Conservation (phyloP, 2,797 vertebrate species). For the Chelon labrosus region DNA sequence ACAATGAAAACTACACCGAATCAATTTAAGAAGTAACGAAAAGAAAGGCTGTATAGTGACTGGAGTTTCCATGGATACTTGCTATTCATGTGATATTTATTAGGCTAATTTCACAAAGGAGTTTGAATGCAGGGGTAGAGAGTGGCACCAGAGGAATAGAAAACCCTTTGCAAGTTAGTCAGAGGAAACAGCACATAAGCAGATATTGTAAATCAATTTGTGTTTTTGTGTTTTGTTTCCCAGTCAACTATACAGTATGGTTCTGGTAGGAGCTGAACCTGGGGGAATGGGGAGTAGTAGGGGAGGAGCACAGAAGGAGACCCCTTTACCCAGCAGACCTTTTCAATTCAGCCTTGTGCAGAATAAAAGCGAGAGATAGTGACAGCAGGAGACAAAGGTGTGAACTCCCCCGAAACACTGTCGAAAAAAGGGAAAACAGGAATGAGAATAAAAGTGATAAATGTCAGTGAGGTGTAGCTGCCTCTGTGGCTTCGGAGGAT, state of each 20-base stretch:
- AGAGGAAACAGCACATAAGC: conserved; percentile 3
- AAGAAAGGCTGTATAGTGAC: conserved; percentile 9
- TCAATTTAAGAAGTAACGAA: conserved; percentile 29
- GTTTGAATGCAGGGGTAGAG: conserved; percentile 4
- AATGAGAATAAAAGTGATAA: conserved; percentile 74
- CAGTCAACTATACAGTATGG: background rate
- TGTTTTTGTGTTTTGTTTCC: conserved; percentile 7
- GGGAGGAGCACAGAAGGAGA: conserved; percentile 22
- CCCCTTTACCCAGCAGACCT: conserved; percentile 47
- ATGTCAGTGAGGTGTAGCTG: conserved; percentile 71
- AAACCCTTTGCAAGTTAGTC: background rate
- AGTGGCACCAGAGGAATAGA: background rate
- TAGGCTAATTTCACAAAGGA: conserved; percentile 19
- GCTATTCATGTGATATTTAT: conserved; percentile 29
- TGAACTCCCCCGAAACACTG: conserved; percentile 64
- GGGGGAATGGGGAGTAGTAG: conserved; percentile 5
- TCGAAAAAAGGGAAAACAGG: conserved; percentile 68
- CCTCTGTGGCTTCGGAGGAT: conserved; percentile 45
- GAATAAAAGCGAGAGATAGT: conserved; percentile 60
- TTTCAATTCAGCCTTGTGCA: conserved; percentile 64
- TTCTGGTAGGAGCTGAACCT: conserved; percentile 12
- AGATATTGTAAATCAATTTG: conserved; percentile 25
- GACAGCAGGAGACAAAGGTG: conserved; percentile 43
- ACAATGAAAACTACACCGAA: conserved; percentile 12
- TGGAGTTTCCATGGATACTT: conserved; percentile 55